phyloP scores from a whole-genome alignment of 1,140 invertebrate species.

The Gonioctena quinquepunctata region DNA sequence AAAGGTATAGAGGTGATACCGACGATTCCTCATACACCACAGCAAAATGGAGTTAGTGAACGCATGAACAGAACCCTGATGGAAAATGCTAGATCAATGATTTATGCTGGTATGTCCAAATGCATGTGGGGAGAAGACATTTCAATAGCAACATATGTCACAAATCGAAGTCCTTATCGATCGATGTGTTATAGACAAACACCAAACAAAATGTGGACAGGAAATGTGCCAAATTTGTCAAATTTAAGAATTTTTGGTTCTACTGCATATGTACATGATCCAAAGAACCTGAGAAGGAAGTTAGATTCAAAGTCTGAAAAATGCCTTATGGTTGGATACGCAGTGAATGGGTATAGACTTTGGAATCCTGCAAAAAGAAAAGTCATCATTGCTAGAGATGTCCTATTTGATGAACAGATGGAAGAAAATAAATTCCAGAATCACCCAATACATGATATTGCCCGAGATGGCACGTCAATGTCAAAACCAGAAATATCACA shows the following conservation, averaged over 20 bases:
- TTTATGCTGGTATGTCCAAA: not conserved
- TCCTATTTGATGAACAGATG: not conserved
- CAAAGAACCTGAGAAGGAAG: not conserved
- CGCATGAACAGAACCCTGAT: not conserved
- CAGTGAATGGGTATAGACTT: not conserved
- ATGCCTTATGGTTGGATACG: not conserved
- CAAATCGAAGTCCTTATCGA: not conserved
- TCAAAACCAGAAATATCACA: too few relatives aligned
- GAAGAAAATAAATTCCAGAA: too few relatives aligned
- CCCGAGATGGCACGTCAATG: too few relatives aligned
- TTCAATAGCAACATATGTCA: not conserved
- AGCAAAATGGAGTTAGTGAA: not conserved
- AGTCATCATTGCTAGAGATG: not conserved
- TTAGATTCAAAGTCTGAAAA: not conserved
- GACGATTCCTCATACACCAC: not conserved
- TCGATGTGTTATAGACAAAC: not conserved
- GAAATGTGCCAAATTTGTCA: not conserved
- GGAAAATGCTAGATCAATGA: not conserved
- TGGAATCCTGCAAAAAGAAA: not conserved
- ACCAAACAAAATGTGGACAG: not conserved
- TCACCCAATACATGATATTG: too few relatives aligned
- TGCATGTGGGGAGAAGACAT: not conserved
- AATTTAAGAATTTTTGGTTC: not conserved
- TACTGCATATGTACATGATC: not conserved
- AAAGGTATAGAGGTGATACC: not conserved